Conservation (phyloP, 2,113 vertebrate genomes). For the Neomonachus schauinslandi region DNA sequence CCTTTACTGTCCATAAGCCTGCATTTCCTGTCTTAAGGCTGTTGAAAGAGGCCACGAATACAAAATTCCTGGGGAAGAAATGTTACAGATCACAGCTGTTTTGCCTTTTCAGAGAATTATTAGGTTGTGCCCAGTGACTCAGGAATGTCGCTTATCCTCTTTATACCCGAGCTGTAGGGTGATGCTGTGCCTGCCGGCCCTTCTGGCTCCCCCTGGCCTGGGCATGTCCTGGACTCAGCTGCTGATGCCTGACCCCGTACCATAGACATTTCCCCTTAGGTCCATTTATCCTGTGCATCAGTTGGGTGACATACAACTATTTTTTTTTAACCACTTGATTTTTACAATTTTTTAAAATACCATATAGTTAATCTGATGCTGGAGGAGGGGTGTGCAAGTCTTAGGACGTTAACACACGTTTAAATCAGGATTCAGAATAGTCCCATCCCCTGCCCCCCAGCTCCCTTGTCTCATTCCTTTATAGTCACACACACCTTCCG, state of each 20-base stretch:
- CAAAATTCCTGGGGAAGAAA: background rate
- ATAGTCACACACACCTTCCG: background rate
- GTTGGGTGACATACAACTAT: background rate
- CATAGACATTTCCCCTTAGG: background rate
- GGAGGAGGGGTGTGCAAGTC: background rate
- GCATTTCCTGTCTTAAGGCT: background rate
- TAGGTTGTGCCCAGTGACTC: background rate
- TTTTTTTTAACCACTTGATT: background rate
- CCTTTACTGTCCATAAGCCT: background rate
- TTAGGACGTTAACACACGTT: background rate
- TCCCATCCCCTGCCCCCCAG: background rate
- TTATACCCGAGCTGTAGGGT: background rate
- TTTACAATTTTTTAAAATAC: background rate
- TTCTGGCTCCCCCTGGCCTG: too few species aligned
- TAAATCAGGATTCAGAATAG: background rate
- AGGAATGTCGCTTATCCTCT: background rate
- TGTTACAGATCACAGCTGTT: background rate
- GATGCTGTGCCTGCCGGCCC: background rate
- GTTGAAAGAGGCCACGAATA: background rate
- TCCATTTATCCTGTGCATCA: background rate
- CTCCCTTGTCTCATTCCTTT: background rate
- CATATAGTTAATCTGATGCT: background rate
- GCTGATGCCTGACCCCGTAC: background rate
- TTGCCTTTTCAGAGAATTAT: background rate
- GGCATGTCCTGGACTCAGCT: background rate